phyloP scores from a whole-genome alignment of 1,140 invertebrate species.

The Paraescarpia echinospica region DNA sequence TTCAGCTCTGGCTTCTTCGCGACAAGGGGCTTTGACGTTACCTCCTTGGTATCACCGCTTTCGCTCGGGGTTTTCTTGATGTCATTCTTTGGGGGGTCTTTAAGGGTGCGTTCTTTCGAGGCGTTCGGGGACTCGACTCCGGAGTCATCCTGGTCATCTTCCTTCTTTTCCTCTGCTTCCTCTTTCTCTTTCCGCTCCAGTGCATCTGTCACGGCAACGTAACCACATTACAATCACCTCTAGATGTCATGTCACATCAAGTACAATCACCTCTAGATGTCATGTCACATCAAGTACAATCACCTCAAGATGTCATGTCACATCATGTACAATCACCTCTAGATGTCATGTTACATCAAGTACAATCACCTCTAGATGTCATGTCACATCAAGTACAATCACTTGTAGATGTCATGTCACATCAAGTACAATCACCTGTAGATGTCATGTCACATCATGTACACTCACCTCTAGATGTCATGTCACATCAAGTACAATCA shows the following conservation, averaged over 20 bases:
- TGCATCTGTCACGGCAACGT: not conserved
- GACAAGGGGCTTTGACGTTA: not conserved
- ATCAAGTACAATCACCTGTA: too few species aligned
- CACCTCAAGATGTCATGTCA: too few species aligned
- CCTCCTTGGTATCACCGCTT: not conserved
- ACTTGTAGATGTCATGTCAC: too few species aligned
- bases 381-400: too few species aligned
- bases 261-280: too few species aligned
- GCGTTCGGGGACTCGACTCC: conserved; percentile 22
- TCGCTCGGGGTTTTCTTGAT: not conserved
- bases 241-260: not conserved
- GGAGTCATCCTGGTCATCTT: conserved; percentile 21
- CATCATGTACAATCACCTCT: too few species aligned
- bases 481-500: too few species aligned
- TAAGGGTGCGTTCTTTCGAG: not conserved
- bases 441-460: too few species aligned
- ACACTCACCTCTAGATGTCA: too few species aligned
- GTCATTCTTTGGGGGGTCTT: not conserved
- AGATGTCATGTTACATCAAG: too few species aligned
- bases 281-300: too few species aligned
- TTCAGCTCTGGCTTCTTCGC: not conserved
- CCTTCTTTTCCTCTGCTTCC: conserved; percentile 24
- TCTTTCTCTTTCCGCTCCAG: conserved; percentile 15
- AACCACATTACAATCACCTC: not conserved
- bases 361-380: too few species aligned